Base-by-base conservation (phyloP, 2,888 invertebrate genomes). In the Thumatha senex region DNA sequence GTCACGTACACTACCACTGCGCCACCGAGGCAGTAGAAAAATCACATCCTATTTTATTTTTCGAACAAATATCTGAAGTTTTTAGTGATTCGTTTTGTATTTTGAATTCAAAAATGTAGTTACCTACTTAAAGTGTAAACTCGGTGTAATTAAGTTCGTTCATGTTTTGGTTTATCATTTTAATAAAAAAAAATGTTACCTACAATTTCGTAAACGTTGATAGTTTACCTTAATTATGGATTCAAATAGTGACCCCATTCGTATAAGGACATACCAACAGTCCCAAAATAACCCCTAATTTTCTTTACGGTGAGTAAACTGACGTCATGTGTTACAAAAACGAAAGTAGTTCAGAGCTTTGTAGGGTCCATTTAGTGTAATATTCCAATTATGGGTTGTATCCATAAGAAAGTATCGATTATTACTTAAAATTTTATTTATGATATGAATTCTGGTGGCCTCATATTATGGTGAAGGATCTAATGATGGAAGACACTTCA, bases 271-370 rank as follows among this genome's bases (percentile, higher is more conserved):
- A 42, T 31, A 24, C 31, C 36, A 39, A 29, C 13, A 11, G 10
- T 38, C 31, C 35, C 30, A 41, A 48, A 30, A 47, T 47, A 35
- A 24, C 18, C 30, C 18, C n/a, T 1, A 30, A 34, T 15, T 35
- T 24, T 13, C n/a, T 48, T 48, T 48, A 48, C 18, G 9, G 42
- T 42, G 18, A 38, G 52, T 41, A 30, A 13, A 43, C 14, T 57
- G 57, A 67, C 64, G 64, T 64, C 63, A 64, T 51, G 18, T 24
- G 18, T 24, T 24, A 24, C 18, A 24, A 43, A 41, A 51, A 7
- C 18, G 29, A 36, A 36, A 36, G 14, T 10, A 36, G 14, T 24
- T 35, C 34, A 34, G 30, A 31, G 41, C 8, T 14, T 41, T 18
- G 8, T 7, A 29, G 18, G 36, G 41, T 43, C 34, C 29, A 8